Conservation (phyloP, 1,140 invertebrate species). For the Procambarus clarkii region DNA sequence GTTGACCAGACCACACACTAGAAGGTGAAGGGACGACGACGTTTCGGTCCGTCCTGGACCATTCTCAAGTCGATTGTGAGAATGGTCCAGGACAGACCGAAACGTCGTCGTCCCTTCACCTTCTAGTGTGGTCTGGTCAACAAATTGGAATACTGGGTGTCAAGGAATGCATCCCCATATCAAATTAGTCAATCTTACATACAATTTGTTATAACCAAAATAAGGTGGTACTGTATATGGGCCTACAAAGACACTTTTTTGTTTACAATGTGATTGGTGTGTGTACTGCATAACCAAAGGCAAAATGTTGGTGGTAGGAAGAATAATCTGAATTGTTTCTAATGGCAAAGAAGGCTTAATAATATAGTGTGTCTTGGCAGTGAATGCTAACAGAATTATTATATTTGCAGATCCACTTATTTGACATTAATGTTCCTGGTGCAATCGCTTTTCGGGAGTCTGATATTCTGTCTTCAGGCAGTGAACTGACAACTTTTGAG, state of each 20-base stretch:
- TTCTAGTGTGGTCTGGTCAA: no score
- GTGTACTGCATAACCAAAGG: neutral
- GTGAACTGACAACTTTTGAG: conserved; percentile 85
- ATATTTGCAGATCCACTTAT: conserved; percentile 87
- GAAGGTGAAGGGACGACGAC: no score
- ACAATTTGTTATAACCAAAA: no score
- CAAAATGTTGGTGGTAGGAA: neutral
- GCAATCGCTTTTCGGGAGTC: conserved; percentile 96
- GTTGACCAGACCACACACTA: no score
- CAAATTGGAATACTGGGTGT: no score
- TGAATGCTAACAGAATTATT: neutral
- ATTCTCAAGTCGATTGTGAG: no score
- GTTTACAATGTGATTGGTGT: neutral
- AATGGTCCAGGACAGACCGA: no score
- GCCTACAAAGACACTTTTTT: neutral
- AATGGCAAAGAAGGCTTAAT: neutral
- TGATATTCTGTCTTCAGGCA: conserved; percentile 86
- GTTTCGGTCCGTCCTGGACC: no score
- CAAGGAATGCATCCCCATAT: no score
- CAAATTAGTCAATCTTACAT: no score
- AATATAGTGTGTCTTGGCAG: neutral
- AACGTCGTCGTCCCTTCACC: no score
- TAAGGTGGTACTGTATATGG: neutral
- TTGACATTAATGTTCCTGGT: conserved; percentile 95
- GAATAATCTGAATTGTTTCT: neutral